Evolutionary conservation across 2,888 invertebrate species (phyloP).

Genomic region (Pyrochroa serraticornis): DNA sequence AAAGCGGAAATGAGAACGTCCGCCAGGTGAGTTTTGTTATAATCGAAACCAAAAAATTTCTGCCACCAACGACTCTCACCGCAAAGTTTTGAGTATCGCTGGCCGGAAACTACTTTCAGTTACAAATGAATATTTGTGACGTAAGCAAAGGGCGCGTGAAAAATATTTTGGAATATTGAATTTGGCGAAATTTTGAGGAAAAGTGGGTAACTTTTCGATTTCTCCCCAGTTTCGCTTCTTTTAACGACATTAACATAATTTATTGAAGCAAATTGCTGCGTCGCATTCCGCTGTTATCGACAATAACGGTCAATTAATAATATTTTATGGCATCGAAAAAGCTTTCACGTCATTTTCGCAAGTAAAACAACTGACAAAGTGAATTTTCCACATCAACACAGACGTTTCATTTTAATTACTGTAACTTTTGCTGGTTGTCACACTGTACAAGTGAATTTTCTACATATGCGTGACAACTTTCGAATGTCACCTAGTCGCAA

Average conservation of each 20-base stretch:
- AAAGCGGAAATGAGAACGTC: slow-evolving; percentile 25
- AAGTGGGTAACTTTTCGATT: too few relatives aligned
- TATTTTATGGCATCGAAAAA: not conserved
- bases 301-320: not conserved
- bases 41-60: too few relatives aligned
- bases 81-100: too few relatives aligned
- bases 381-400: not conserved
- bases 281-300: not conserved
- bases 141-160: too few relatives aligned
- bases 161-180: too few relatives aligned
- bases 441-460: not conserved
- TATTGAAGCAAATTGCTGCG: not conserved
- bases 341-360: slow-evolving; percentile 16
- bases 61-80: too few relatives aligned
- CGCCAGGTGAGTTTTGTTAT: slow-evolving; percentile 25
- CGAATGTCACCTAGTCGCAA: not conserved
- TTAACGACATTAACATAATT: not conserved
- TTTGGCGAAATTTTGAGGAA: too few relatives aligned
- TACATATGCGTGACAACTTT: slow-evolving; percentile 1
- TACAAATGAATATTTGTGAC: too few relatives aligned
- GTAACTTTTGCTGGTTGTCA: too few relatives aligned
- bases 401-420: slow-evolving; percentile 10
- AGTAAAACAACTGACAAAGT: not conserved
- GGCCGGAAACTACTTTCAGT: too few relatives aligned
- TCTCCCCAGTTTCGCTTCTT: not conserved